Evolutionary conservation across 2,797 vertebrate genomes (phyloP).

Genomic region (Scolopax bukidnonensis): DNA sequence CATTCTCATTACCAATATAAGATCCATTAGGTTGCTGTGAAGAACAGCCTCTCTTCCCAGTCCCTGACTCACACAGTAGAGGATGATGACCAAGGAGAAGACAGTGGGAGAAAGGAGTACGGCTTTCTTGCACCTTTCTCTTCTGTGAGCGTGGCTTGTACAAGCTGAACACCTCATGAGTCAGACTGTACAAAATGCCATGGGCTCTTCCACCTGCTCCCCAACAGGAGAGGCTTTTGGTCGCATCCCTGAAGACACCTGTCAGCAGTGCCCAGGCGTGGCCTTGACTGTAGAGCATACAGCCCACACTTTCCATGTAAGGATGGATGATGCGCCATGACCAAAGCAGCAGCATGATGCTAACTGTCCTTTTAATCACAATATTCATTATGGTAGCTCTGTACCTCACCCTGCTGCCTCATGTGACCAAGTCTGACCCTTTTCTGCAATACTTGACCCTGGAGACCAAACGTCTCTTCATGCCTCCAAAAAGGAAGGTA

Average conservation of each 20-base stretch:
- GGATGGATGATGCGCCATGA: background rate
- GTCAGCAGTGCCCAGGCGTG: background rate
- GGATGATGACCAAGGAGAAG: background rate
- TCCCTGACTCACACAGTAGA: background rate
- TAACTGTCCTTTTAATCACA: fast-evolving
- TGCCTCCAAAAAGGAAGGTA: background rate
- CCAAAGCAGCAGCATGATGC: background rate
- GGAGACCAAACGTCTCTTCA: background rate
- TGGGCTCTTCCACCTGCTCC: background rate
- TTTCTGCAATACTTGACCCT: background rate
- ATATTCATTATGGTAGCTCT: background rate
- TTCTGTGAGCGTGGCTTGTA: background rate
- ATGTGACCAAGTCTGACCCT: background rate
- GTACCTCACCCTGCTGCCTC: background rate
- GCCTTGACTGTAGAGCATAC: fast-evolving
- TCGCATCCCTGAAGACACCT: background rate
- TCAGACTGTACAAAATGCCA: background rate
- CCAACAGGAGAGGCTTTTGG: background rate
- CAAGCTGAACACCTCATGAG: background rate
- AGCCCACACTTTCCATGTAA: fast-evolving
- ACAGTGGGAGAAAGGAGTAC: background rate
- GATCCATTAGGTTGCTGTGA: background rate
- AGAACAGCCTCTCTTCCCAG: background rate
- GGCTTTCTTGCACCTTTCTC: background rate
- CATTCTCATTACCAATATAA: background rate